These are phyloP conservation scores for Drosophila subobscura DNA, from an alignment of 1,140 invertebrate genomes.

Conservation along the genomic window DNA sequence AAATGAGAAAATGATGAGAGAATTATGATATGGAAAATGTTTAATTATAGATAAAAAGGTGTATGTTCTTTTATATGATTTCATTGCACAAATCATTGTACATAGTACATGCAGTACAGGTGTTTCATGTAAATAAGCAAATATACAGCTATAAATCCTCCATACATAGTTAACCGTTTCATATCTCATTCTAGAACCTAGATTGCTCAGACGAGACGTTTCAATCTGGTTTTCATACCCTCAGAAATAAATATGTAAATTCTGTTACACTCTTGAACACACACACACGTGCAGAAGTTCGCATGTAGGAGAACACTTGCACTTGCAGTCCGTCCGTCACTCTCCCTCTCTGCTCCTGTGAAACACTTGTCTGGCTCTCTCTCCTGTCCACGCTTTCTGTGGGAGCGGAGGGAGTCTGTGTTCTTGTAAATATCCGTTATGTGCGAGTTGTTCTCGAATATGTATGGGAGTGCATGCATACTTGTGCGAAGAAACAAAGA, in stretches of 20 bases:
- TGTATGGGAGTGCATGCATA: conserved; percentile 11
- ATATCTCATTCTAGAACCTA: too few species aligned
- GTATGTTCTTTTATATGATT: too few species aligned
- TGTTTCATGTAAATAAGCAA: too few species aligned
- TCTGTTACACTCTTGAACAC: conserved; percentile 27
- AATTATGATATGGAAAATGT: too few species aligned
- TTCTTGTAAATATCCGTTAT: conserved; percentile 43
- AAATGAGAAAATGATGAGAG: too few species aligned
- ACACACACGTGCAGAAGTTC: neutral
- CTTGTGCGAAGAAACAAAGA: conserved; percentile 58
- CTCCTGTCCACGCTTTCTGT: conserved; percentile 26
- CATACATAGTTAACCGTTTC: too few species aligned
- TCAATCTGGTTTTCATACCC: too few species aligned
- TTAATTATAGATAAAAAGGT: too few species aligned
- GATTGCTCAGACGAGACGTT: too few species aligned
- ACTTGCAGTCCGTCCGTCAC: conserved; percentile 37
- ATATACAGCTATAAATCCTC: too few species aligned
- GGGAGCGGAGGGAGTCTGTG: conserved; percentile 8
- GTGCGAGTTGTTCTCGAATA: conserved; percentile 1
- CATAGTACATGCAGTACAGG: too few species aligned
- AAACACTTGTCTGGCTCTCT: neutral
- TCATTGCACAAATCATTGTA: too few species aligned
- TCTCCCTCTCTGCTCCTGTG: neutral
- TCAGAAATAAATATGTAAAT: conserved; percentile 4
- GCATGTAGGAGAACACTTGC: conserved; percentile 34